Base-by-base conservation (phyloP, 2,113 vertebrate genomes). In the Miniopterus natalensis region DNA sequence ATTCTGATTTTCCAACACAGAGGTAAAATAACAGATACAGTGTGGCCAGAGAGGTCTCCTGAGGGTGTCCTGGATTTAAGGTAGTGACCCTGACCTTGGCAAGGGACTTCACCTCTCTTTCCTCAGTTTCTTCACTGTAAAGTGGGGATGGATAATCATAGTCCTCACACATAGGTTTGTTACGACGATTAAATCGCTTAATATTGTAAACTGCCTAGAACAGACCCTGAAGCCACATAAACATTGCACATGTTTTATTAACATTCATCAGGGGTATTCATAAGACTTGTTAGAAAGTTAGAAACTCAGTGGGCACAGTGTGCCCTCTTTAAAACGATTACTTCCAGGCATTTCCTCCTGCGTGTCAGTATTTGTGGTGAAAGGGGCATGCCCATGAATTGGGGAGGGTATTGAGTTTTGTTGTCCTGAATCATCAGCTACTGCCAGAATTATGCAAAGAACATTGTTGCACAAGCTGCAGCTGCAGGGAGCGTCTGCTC, bases 391-490 rank as follows among this genome's bases (percentile, higher is more conserved):
- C 29, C 59, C 14, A 2, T 0, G 14, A 78, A 68, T 42, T 65
- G 14, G 45, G 55, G 51, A 68, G 47, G 49, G 78, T 31, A 61
- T 55, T 47, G 42, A 61, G n/a, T 73, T 96, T 23, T 36, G 21
- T 79, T 55, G 77, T 92, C 59, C 66, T 12, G 20, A 75, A 31
- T 86, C 23, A 57, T 75, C 80, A 57, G 0, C 53, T 55, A 1
- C 65, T 73, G 88, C 85, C n/a, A 55, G 93, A n/a, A 86, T 42
- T 36, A 20, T 31, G 73, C 91, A 65, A 15, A 96, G 59, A 86
- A n/a, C 78, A 4, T 8, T 45, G 0, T 8, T 79, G 66, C 88
- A 59, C 49, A 15, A 74, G 23, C 55, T 25, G 40, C 93, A 95
- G 95, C 86, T 85, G 85, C 85, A 47, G 85, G 84, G 74, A 79